Conservation (phyloP, 2,113 vertebrate species). For the Megaleporinus macrocephalus region DNA sequence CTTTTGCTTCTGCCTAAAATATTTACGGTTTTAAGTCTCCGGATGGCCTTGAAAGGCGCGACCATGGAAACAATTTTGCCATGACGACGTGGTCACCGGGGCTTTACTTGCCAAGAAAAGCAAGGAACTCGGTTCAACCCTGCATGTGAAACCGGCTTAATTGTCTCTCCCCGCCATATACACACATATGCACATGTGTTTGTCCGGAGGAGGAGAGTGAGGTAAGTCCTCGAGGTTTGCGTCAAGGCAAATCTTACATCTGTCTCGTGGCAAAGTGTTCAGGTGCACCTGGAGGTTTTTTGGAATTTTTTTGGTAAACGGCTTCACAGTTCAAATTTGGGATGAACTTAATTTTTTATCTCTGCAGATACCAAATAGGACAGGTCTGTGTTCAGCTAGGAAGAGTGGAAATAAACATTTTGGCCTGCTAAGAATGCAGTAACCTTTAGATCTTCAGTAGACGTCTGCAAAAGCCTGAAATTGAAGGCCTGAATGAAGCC, state of each 20-base stretch:
- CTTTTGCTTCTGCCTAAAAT: conserved; percentile 24
- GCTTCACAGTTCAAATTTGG: neutral
- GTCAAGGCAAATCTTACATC: conserved; percentile 11
- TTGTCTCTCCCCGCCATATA: conserved; percentile 11
- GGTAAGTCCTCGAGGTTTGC: neutral
- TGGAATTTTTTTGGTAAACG: neutral
- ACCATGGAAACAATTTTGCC: conserved; percentile 51
- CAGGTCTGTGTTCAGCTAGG: no score
- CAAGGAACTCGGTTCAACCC: neutral
- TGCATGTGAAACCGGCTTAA: neutral
- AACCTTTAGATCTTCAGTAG: no score
- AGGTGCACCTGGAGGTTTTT: neutral
- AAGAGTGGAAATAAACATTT: no score
- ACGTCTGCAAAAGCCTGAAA: no score
- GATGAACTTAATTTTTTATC: no score
- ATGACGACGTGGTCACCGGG: conserved; percentile 33
- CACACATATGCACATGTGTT: neutral
- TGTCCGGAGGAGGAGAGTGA: neutral
- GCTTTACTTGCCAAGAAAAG: conserved; percentile 36
- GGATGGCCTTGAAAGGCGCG: conserved; percentile 23
- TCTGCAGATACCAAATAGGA: neutral
- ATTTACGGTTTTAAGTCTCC: conserved; percentile 41
- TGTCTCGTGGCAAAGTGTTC: neutral
- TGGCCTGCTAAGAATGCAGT: no score
- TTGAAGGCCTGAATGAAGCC: no score